Evolutionary conservation across 2,113 vertebrate species (phyloP), one percentile per base, ranked within the genome.

Genomic region (Dryoscopus gambensis): DNA sequence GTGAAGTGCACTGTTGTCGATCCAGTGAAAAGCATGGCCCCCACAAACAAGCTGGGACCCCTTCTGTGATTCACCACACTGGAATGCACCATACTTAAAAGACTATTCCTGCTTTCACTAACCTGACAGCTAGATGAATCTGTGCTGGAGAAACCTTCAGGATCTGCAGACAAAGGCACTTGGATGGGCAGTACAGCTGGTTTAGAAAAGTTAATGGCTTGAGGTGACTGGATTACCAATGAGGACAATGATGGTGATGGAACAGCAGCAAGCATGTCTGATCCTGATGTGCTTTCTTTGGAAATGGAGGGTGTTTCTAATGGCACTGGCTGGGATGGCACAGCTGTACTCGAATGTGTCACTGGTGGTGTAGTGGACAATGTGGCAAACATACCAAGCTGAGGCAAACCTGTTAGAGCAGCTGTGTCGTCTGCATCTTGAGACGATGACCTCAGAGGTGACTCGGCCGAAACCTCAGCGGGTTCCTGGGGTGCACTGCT

Each of bases 391-490:
- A 97, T 98, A 98, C 96, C 97, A 92, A 96, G 97, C 75, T 74
- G 96, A 97, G 96, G 98, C 99, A 99, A 98, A 99, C 99, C 99
- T 99, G 99, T 98, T 95, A 85, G 76, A 79, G 97, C 94, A 86
- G 97, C 90, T 85, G 81, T 93, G 97, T 97, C 97, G 44, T 96
- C 97, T 93, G 93, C 96, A 60, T 96, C 93, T 86, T 84, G 98
- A 90, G 93, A 60, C 13, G 95, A 84, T 2, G 95, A 90, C 55
- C 81, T 96, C 84, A 97, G 95, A 53, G 98, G 98, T 6, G 93
- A 96, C 95, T 98, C 98, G 7, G 98, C 95, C 60, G 98, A 98
- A 84, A 98, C 97, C 86, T 98, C 98, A 69, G 98, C 95, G 15
- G 97, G 98, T 49, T 98, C 98, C 74, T 98, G 98, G 78, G 98